These are phyloP conservation scores for Pseudomyrmex sp. DNA, from an alignment of 1,140 invertebrate species.

Conservation along the genomic window DNA sequence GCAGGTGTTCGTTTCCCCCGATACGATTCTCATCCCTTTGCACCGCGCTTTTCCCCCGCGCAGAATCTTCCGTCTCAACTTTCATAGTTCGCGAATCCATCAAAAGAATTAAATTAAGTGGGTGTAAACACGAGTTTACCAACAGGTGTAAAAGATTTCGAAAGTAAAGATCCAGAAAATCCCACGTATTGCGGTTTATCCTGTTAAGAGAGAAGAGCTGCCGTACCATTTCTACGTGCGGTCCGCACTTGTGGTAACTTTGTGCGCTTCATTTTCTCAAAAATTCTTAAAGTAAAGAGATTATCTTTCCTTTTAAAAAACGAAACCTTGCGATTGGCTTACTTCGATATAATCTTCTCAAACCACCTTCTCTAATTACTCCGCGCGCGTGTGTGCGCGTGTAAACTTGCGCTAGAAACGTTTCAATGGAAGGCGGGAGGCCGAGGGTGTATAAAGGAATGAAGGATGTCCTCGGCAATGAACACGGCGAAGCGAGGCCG, in stretches of 20 bases:
- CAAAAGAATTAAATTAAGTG: slow-evolving; percentile 9
- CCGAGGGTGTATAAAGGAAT: background rate
- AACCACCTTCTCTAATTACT: background rate
- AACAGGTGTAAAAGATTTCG: background rate
- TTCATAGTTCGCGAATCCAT: background rate
- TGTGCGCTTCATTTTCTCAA: background rate
- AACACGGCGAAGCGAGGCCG: background rate
- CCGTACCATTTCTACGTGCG: no score
- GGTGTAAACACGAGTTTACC: background rate
- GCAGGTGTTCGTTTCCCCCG: slow-evolving; percentile 4
- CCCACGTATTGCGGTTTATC: background rate
- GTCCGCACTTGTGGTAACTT: background rate
- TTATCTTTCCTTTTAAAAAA: background rate
- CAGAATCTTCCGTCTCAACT: no score
- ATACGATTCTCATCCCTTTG: background rate
- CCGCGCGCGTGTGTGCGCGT: background rate
- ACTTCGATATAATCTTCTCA: background rate
- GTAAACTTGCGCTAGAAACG: no score
- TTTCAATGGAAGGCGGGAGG: background rate
- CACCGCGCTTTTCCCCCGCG: background rate
- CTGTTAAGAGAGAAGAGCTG: no score
- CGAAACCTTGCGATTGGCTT: background rate
- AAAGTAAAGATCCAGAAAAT: background rate
- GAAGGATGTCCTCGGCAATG: background rate
- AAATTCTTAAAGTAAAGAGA: background rate